Evolutionary conservation across 2,113 vertebrate species (phyloP).

Genomic region (Pithys albifrons): DNA sequence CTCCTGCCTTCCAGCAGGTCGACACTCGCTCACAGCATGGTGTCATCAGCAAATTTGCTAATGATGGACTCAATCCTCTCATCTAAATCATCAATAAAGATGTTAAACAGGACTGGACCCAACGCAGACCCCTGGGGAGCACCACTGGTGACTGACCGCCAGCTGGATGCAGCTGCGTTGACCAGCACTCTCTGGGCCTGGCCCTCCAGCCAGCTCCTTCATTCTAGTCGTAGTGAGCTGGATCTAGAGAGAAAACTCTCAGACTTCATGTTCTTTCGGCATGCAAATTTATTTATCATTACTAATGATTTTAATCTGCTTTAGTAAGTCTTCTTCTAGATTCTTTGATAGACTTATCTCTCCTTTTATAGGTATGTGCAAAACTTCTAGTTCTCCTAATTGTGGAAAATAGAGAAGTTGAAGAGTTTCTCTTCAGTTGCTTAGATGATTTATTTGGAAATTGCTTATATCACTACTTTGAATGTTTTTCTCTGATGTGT

Average conservation of each 20-base stretch:
- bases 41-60: too few relatives aligned
- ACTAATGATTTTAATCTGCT: constrained; percentile 25
- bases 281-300: not conserved
- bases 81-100: too few relatives aligned
- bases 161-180: too few relatives aligned
- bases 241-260: not conserved
- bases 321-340: not conserved
- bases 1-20: too few relatives aligned
- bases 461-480: not conserved
- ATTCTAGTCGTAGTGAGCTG: not conserved
- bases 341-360: not conserved
- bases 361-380: not conserved
- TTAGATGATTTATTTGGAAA: constrained; percentile 1
- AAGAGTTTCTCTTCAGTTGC: not conserved
- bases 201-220: not conserved
- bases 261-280: not conserved
- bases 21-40: too few relatives aligned
- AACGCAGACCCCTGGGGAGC: too few relatives aligned
- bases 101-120: too few relatives aligned
- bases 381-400: not conserved
- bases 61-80: too few relatives aligned
- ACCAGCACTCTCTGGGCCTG: too few relatives aligned
- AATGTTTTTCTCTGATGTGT: not conserved
- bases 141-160: too few relatives aligned
- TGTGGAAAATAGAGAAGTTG: not conserved